Evolutionary conservation across 2,888 invertebrate species (phyloP).

Genomic region (Amiota minor): DNA sequence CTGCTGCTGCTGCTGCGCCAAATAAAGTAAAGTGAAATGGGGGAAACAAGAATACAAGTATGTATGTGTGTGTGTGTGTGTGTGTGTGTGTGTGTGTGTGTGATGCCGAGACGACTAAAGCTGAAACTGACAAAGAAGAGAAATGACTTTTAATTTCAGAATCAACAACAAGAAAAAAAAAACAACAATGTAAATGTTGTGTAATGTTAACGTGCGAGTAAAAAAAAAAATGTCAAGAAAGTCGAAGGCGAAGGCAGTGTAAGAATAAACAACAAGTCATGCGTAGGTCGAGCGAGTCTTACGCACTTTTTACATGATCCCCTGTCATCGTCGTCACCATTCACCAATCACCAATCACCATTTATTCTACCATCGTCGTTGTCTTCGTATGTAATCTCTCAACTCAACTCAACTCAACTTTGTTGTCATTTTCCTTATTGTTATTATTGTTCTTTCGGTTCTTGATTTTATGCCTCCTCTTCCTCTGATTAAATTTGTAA

Average conservation of each 20-base stretch:
- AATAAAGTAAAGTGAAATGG: too few species aligned
- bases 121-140: conserved; percentile 6
- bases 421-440: neutral
- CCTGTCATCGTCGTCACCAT: conserved; percentile 18
- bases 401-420: neutral
- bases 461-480: conserved; percentile 6
- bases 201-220: conserved; percentile 2
- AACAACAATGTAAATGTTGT: conserved; percentile 27
- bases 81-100: too few species aligned
- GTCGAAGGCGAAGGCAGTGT: neutral
- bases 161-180: conserved; percentile 43
- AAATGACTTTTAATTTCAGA: conserved; percentile 59
- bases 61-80: too few species aligned
- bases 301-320: conserved; percentile 41
- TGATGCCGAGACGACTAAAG: neutral
- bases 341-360: too few species aligned
- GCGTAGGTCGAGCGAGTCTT: conserved; percentile 34
- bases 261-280: conserved; percentile 16
- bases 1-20: too few species aligned
- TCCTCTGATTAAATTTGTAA: conserved; percentile 15
- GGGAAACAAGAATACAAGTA: too few species aligned
- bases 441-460: conserved; percentile 6
- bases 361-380: too few species aligned
- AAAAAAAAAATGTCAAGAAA: neutral
- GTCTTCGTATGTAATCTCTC: too few species aligned